phyloP scores from a whole-genome alignment of 2,797 vertebrate genomes.

The Xerus rutilus region DNA sequence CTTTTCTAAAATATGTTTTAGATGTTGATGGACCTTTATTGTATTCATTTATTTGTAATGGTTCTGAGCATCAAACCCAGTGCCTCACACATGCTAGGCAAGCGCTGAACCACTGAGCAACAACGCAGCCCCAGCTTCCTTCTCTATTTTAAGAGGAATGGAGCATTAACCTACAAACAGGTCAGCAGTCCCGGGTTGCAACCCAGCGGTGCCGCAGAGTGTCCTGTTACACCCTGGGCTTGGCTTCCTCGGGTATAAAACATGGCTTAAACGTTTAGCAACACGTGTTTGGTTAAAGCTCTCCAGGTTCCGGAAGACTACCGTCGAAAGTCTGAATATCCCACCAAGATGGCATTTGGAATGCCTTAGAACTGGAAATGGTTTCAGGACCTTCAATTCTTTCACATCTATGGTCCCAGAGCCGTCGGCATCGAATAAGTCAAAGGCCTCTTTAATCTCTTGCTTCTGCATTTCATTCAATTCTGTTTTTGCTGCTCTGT shows the following conservation, averaged over 20 bases:
- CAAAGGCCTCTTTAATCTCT: conserved; percentile 97
- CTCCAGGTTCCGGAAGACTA: not conserved
- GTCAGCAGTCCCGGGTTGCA: not conserved
- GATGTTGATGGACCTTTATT: too few relatives aligned
- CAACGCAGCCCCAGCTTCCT: not conserved
- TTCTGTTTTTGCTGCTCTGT: conserved; percentile 90
- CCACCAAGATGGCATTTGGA: not conserved
- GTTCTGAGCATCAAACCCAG: too few relatives aligned
- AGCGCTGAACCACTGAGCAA: too few relatives aligned
- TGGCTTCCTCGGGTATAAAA: not conserved
- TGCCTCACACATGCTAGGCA: too few relatives aligned
- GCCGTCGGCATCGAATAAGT: conserved; percentile 95
- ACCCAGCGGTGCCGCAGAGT: too few relatives aligned
- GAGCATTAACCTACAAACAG: not conserved
- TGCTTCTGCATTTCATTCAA: conserved; percentile 95
- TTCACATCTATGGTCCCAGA: conserved; percentile 95
- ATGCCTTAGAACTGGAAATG: conserved; percentile 53
- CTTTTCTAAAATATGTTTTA: not conserved
- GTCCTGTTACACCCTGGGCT: not conserved
- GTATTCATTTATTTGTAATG: too few relatives aligned
- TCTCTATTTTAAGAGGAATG: not conserved
- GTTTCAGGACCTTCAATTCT: conserved; percentile 93
- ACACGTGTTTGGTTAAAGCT: not conserved
- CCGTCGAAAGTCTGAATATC: not conserved
- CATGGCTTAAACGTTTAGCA: conserved; percentile 39